A percentile compares a stretch with the other conserved stretches of the same genome.
Conservation (phyloP, 2,797 vertebrate genomes). For the Neostethus bicornis region DNA sequence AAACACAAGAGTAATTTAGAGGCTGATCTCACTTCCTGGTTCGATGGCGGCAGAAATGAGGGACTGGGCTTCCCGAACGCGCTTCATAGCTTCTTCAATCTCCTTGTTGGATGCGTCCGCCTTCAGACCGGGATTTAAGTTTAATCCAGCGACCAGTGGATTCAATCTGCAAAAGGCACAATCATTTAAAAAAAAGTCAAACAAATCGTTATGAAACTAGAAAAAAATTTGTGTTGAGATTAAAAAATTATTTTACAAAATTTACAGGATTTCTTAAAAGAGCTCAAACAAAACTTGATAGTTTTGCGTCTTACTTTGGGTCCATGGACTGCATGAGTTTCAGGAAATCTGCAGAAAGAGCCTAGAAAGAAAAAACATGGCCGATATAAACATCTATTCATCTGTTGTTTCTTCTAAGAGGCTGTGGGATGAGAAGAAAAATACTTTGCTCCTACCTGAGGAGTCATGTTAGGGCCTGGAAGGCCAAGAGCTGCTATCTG, state of each 20-base stretch:
- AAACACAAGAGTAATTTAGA: too few species aligned
- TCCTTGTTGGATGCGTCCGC: constrained; percentile 95
- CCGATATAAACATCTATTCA: neutral
- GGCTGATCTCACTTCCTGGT: constrained; percentile 93
- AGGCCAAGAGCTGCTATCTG: constrained; percentile 96
- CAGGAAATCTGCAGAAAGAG: constrained; percentile 94
- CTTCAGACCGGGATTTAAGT: constrained; percentile 89
- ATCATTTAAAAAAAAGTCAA: constrained; percentile 11
- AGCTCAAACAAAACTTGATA: neutral
- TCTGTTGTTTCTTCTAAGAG: neutral
- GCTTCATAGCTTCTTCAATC: constrained; percentile 99
- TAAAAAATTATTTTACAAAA: too few species aligned
- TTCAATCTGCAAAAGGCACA: constrained; percentile 84
- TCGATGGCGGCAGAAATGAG: constrained; percentile 98
- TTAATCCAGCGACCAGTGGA: constrained; percentile 90
- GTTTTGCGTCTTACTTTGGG: constrained; percentile 88
- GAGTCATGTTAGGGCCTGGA: constrained; percentile 91
- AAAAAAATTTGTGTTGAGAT: too few species aligned
- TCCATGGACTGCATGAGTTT: constrained; percentile 99
- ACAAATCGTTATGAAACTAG: too few species aligned
- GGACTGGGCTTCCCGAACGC: constrained; percentile 96
- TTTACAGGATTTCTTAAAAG: too few species aligned
- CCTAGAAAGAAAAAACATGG: constrained; percentile 66
- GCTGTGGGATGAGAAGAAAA: neutral
- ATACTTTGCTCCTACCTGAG: constrained; percentile 81